A percentile compares a stretch with the other conserved stretches of the same genome.
Evolutionary conservation across 2,113 vertebrate species (phyloP).

Genomic region (Andinoacara biseriatus): DNA sequence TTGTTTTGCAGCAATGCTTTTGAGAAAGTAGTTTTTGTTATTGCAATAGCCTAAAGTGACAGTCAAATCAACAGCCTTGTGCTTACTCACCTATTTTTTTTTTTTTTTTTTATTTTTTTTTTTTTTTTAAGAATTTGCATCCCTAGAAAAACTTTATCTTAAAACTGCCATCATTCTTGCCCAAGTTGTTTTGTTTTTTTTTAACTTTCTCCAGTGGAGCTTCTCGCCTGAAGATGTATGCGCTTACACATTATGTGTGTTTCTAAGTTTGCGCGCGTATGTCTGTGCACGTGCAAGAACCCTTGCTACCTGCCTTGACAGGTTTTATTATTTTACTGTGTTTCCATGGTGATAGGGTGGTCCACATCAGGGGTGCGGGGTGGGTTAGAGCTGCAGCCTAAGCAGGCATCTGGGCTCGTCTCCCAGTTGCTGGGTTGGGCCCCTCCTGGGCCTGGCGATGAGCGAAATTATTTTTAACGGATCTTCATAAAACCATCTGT

Average conservation of each 20-base stretch:
- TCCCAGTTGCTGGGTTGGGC: slow-evolving; percentile 69
- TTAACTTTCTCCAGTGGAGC: slow-evolving; percentile 9
- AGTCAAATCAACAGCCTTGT: slow-evolving; percentile 51
- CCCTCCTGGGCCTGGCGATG: slow-evolving; percentile 80
- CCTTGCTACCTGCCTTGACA: slow-evolving; percentile 13
- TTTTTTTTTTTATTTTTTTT: slow-evolving; percentile 31
- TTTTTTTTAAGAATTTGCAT: slow-evolving; percentile 37
- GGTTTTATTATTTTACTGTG: slow-evolving; percentile 41
- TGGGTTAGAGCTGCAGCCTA: slow-evolving; percentile 53
- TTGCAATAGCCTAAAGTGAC: slow-evolving; percentile 52
- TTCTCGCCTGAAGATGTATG: slow-evolving; percentile 13
- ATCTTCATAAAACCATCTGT: slow-evolving; percentile 86
- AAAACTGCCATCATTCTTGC: slow-evolving; percentile 22
- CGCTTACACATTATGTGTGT: background rate
- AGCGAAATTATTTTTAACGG: slow-evolving; percentile 86
- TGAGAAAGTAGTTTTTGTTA: slow-evolving; percentile 40
- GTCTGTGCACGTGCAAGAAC: background rate
- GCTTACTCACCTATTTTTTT: slow-evolving; percentile 28
- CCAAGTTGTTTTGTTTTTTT: slow-evolving; percentile 21
- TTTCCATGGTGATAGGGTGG: slow-evolving; percentile 70
- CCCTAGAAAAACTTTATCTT: slow-evolving; percentile 25
- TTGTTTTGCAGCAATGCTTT: slow-evolving; percentile 57
- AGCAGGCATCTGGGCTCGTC: slow-evolving; percentile 69
- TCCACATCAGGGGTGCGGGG: slow-evolving; percentile 41
- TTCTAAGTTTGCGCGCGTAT: background rate